These are phyloP conservation scores for Acipenser oxyrinchus DNA, from an alignment of 2,797 vertebrate genomes.

Conservation along the genomic window DNA sequence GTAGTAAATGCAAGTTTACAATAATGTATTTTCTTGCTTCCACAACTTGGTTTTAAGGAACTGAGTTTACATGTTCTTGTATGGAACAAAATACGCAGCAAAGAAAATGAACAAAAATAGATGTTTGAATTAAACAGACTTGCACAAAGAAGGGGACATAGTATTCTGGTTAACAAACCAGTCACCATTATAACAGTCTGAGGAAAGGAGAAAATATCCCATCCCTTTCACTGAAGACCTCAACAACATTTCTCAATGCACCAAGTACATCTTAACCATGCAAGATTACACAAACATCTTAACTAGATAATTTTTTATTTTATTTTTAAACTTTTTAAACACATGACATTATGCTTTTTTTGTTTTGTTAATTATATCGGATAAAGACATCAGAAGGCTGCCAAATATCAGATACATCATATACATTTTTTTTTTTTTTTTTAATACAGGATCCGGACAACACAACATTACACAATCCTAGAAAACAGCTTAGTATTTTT, in stretches of 20 bases:
- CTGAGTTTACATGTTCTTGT: conserved; percentile 31
- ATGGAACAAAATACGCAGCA: conserved; percentile 47
- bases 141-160: conserved; percentile 48
- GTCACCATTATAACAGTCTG: conserved; percentile 23
- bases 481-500: conserved; percentile 72
- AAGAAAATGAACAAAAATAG: conserved; percentile 18
- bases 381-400: conserved; percentile 65
- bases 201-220: conserved; percentile 37
- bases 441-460: conserved; percentile 79
- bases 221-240: conserved; percentile 68
- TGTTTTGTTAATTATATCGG: conserved; percentile 72
- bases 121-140: conserved; percentile 35
- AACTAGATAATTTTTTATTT: conserved; percentile 61
- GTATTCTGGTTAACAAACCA: conserved; percentile 57
- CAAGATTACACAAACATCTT: conserved; percentile 78
- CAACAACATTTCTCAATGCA: conserved; percentile 74
- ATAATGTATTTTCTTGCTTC: conserved; percentile 35
- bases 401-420: conserved; percentile 78
- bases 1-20: neutral
- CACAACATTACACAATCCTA: conserved; percentile 87
- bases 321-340: conserved; percentile 50
- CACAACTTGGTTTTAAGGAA: conserved; percentile 70
- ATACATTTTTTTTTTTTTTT: conserved; percentile 67
- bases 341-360: conserved; percentile 72
- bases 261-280: conserved; percentile 79